Percentiles rank a stretch among this genome's conserved stretches.
Conservation (phyloP, 2,797 vertebrate genomes). For the Spondyliosoma cantharus region DNA sequence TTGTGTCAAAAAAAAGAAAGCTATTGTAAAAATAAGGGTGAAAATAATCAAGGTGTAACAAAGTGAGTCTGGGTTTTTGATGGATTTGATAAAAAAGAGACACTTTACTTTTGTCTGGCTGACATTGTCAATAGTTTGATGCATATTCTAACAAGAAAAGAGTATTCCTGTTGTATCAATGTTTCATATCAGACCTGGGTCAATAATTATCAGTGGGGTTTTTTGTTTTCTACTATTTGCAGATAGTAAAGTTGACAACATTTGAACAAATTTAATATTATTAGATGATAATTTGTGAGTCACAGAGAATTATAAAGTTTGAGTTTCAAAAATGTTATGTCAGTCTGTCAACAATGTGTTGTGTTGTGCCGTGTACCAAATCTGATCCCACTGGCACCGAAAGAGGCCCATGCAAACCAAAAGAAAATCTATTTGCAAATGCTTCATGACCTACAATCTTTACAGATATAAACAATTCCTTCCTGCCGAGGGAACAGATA, state of each 20-base stretch:
- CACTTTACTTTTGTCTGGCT: conserved; percentile 45
- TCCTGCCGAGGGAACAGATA: conserved; percentile 18
- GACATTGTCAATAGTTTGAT: conserved; percentile 51
- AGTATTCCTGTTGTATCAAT: conserved; percentile 52
- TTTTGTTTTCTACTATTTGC: not conserved
- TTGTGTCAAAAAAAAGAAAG: conserved; percentile 62
- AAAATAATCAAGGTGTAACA: conserved; percentile 52
- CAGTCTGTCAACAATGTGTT: conserved; percentile 22
- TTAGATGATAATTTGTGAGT: conserved; percentile 19
- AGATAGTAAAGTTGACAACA: not conserved
- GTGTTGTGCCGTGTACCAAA: conserved; percentile 49
- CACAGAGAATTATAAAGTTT: conserved; percentile 6
- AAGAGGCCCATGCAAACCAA: conserved; percentile 47
- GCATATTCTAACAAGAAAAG: conserved; percentile 52
- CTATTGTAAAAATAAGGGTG: conserved; percentile 55
- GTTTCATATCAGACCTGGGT: conserved; percentile 53
- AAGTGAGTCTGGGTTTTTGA: conserved; percentile 44
- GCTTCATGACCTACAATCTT: conserved; percentile 5
- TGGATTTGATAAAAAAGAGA: conserved; percentile 56
- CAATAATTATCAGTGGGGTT: conserved; percentile 27
- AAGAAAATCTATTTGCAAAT: conserved; percentile 34
- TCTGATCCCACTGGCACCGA: conserved; percentile 50
- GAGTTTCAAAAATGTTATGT: conserved; percentile 3
- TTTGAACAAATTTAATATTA: conserved; percentile 17
- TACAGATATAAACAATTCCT: conserved; percentile 8